Evolutionary conservation across 2,113 vertebrate species (phyloP).

Genomic region (Sardina pilchardus): DNA sequence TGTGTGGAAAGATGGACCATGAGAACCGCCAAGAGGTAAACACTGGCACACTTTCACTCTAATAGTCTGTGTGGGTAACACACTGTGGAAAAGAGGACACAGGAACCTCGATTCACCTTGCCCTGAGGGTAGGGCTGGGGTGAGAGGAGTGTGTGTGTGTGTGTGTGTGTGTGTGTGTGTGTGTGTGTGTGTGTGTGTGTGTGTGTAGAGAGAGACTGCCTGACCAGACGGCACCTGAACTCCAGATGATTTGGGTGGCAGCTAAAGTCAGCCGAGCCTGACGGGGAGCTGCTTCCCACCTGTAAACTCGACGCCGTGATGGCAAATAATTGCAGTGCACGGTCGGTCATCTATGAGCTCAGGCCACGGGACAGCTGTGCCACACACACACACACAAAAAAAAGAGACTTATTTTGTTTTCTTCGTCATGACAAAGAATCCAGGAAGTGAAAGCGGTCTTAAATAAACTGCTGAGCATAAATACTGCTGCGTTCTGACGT

Average conservation of each 20-base stretch:
- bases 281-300: background rate
- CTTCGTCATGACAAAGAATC: background rate
- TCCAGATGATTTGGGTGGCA: background rate
- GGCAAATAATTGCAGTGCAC: background rate
- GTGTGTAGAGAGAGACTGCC: background rate
- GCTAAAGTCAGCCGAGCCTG: background rate
- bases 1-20: slow-evolving; percentile 39
- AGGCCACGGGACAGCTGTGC: background rate
- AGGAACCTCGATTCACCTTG: slow-evolving; percentile 64
- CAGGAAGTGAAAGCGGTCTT: background rate
- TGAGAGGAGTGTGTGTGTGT: slow-evolving; percentile 19
- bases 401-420: background rate
- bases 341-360: background rate
- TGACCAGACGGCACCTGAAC: background rate
- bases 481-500: background rate
- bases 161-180: background rate
- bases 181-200: slow-evolving; percentile 12
- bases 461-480: background rate
- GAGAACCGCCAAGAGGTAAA: slow-evolving; percentile 44
- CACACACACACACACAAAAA: too few relatives aligned
- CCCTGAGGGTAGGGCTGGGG: slow-evolving; percentile 50
- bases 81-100: slow-evolving; percentile 69
- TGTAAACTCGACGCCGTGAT: background rate
- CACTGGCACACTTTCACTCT: slow-evolving; percentile 48
- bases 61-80: slow-evolving; percentile 57